Evolutionary conservation across 2,888 invertebrate genomes (phyloP), one percentile per base, ranked within the genome.

Genomic region (Gymnocheta viridis): DNA sequence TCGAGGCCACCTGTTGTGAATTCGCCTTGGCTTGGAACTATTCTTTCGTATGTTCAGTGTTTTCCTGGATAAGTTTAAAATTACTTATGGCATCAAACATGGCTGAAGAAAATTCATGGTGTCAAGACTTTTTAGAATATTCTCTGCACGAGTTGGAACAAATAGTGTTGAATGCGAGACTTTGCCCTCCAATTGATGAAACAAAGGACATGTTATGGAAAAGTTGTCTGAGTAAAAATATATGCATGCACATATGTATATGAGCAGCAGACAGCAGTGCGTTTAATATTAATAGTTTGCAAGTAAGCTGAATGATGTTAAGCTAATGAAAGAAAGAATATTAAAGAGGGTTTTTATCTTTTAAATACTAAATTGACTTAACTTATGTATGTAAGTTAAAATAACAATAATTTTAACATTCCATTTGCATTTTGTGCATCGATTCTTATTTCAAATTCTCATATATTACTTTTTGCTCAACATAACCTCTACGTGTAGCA

Each of bases 11-110:
- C n/a, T n/a, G n/a, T n/a, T n/a, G n/a, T n/a, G n/a, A n/a, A n/a
- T n/a, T n/a, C n/a, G n/a, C n/a, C n/a, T n/a, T n/a, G n/a, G n/a
- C n/a, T n/a, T n/a, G n/a, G n/a, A n/a, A n/a, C n/a, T n/a, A n/a
- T n/a, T n/a, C n/a, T n/a, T n/a, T n/a, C n/a, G n/a, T 24, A 93
- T 98, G 69, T 96, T 96, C 4, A 95, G 94, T 81, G 96, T 97
- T 86, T 95, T 97, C 83, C 94, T 96, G 84, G 94, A 95, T 86
- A 95, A 95, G 85, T 94, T 97, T 97, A 93, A 94, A 90, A 74
- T 67, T 92, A 7, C 85, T 92, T 2, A 85, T 92, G 14, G 89
- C 90, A 0, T 89, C 92, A 0, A 88, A 87, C 77, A 86, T 91
- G 85, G 89, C 91, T 0, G 91, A 92, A 6, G 88, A 90, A 67